Evolutionary conservation across 2,113 vertebrate genomes (phyloP).

Genomic region (Charadrius vociferus): DNA sequence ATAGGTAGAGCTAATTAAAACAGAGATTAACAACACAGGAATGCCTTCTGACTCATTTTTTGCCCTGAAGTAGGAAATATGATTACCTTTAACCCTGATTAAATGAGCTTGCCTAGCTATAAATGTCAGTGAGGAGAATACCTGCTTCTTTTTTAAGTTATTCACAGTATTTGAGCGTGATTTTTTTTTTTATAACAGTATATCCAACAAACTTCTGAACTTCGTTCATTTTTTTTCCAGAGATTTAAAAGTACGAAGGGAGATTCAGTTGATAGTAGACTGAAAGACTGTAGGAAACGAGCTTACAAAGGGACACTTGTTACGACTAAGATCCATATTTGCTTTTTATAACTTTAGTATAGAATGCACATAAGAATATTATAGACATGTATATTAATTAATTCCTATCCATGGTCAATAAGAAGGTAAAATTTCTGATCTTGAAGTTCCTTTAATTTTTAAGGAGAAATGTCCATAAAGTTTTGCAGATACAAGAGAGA

Average conservation of each 20-base stretch:
- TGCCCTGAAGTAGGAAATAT: constrained; percentile 6
- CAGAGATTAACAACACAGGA: background rate
- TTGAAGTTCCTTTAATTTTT: background rate
- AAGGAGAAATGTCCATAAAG: background rate
- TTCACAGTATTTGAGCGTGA: background rate
- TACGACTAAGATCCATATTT: background rate
- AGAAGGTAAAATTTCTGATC: background rate
- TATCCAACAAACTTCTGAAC: background rate
- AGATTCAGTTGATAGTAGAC: background rate
- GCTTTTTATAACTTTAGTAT: background rate
- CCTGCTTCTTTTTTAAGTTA: background rate
- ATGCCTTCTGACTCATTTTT: constrained; percentile 31
- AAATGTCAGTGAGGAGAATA: background rate
- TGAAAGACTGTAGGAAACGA: background rate
- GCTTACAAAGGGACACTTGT: background rate
- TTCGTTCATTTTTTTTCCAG: background rate
- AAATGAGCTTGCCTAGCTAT: background rate
- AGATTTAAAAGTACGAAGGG: background rate
- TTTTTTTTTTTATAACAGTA: background rate
- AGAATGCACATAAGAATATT: background rate
- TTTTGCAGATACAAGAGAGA: background rate
- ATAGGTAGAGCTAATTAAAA: constrained; percentile 21
- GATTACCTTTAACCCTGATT: constrained; percentile 4
- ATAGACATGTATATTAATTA: background rate
- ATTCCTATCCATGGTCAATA: background rate